These are phyloP conservation scores for Machimus atricapillus DNA, from an alignment of 2,888 invertebrate genomes.

Conservation along the genomic window DNA sequence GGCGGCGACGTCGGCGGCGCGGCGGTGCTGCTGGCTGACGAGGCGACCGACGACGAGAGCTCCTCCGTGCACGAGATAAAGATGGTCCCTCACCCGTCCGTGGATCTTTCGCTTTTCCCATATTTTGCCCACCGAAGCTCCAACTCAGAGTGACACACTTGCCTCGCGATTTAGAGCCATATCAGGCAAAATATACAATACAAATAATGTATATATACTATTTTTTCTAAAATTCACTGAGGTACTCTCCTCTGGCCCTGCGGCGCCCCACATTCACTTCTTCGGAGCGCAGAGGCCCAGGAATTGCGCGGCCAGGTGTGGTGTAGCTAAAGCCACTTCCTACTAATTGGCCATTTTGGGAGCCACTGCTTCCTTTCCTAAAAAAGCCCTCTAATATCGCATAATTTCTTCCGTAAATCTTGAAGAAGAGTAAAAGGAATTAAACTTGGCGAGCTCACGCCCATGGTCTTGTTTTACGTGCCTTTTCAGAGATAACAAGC, in stretches of 20 bases:
- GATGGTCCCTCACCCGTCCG: not conserved
- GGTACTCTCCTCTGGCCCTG: not conserved
- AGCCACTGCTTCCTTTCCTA: not conserved
- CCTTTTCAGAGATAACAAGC: not conserved
- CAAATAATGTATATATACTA: not conserved
- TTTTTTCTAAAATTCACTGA: not conserved
- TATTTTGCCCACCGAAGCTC: not conserved
- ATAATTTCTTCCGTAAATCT: not conserved
- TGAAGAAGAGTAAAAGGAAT: not conserved
- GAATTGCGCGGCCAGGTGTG: not conserved
- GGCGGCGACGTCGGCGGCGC: not conserved
- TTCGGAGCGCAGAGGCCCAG: not conserved
- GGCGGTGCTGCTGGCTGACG: not conserved
- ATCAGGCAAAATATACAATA: not conserved
- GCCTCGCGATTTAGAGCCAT: not conserved
- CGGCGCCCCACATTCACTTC: not conserved
- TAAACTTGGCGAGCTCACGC: not conserved
- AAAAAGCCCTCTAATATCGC: not conserved
- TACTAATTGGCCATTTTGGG: not conserved
- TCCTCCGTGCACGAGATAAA: slow-evolving; percentile 16
- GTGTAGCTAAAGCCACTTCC: not conserved
- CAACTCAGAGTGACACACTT: not conserved
- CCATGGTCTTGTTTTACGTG: not conserved
- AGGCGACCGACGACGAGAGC: not conserved
- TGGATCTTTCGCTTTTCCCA: not conserved